Percentiles rank a stretch among this genome's conserved stretches.
phyloP scores from a whole-genome alignment of 2,888 invertebrate genomes.

The Heliconius ethilla region DNA sequence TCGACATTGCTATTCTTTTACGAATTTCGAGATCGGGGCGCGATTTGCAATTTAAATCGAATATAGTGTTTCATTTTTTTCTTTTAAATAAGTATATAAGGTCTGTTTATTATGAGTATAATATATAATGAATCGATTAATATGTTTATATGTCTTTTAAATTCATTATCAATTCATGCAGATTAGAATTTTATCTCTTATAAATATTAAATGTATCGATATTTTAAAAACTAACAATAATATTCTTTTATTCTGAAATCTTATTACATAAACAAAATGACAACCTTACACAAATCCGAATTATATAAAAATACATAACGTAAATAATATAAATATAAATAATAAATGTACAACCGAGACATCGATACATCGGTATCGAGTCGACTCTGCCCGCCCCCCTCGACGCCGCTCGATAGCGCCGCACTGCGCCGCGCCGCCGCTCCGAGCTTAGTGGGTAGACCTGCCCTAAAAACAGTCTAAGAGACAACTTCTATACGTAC shows the following conservation, averaged over 20 bases:
- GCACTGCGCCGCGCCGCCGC: slow-evolving; percentile 68
- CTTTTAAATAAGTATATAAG: background rate
- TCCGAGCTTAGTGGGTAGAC: slow-evolving; percentile 50
- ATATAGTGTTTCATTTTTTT: slow-evolving; percentile 27
- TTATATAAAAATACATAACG: background rate
- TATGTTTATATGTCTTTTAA: background rate
- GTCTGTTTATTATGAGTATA: background rate
- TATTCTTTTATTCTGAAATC: background rate
- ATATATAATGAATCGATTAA: background rate
- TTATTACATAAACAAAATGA: background rate
- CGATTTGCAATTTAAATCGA: slow-evolving; percentile 36
- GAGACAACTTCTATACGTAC: slow-evolving; percentile 31
- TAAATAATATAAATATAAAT: slow-evolving; percentile 17
- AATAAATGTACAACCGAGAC: slow-evolving; percentile 44
- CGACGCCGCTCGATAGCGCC: slow-evolving; percentile 73
- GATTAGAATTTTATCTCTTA: background rate
- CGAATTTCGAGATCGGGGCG: slow-evolving; percentile 41
- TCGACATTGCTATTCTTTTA: slow-evolving; percentile 50
- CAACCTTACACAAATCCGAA: background rate
- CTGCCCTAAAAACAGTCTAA: slow-evolving; percentile 45
- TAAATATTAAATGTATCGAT: slow-evolving; percentile 8
- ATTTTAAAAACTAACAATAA: background rate
- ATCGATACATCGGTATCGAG: slow-evolving; percentile 47
- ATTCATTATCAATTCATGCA: background rate
- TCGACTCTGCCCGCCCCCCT: slow-evolving; percentile 43